Percentiles rank a stretch among this genome's conserved stretches.
Evolutionary conservation across 2,797 vertebrate species (phyloP).

Genomic region (Propithecus perrieri): DNA sequence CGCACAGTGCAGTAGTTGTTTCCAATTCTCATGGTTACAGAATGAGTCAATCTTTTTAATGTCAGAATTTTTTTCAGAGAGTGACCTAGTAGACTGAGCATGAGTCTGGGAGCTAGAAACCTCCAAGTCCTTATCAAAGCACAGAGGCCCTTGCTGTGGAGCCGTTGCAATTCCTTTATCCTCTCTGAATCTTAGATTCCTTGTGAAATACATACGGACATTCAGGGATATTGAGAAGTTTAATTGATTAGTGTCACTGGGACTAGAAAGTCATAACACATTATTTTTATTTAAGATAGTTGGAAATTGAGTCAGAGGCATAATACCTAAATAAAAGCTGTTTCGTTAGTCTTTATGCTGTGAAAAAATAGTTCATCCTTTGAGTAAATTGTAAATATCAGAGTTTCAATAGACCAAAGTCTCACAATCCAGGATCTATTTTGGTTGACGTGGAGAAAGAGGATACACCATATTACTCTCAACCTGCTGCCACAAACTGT

Average conservation of each 20-base stretch:
- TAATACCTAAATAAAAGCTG: not conserved
- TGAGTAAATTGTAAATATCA: not conserved
- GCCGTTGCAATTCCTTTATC: not conserved
- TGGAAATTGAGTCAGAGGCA: not conserved
- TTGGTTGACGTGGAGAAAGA: not conserved
- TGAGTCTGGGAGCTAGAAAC: constrained; percentile 6
- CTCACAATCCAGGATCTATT: not conserved
- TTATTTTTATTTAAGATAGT: constrained; percentile 15
- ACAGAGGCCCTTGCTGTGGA: not conserved
- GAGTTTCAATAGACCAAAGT: not conserved
- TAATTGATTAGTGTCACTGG: not conserved
- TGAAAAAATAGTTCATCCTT: not conserved
- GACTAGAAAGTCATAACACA: not conserved
- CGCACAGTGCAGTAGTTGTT: constrained; percentile 38
- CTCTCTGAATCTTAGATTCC: not conserved
- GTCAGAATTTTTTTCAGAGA: constrained; percentile 20
- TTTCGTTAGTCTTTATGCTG: not conserved
- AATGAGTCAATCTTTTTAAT: constrained; percentile 48
- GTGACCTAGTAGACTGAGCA: constrained; percentile 1
- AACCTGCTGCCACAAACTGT: not conserved
- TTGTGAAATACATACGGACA: not conserved
- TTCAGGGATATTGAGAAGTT: not conserved
- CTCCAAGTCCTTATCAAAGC: constrained; percentile 9
- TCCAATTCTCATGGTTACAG: constrained; percentile 56
- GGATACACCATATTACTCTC: not conserved